phyloP scores from a whole-genome alignment of 2,113 vertebrate species.

The Bolborhynchus lineola region DNA sequence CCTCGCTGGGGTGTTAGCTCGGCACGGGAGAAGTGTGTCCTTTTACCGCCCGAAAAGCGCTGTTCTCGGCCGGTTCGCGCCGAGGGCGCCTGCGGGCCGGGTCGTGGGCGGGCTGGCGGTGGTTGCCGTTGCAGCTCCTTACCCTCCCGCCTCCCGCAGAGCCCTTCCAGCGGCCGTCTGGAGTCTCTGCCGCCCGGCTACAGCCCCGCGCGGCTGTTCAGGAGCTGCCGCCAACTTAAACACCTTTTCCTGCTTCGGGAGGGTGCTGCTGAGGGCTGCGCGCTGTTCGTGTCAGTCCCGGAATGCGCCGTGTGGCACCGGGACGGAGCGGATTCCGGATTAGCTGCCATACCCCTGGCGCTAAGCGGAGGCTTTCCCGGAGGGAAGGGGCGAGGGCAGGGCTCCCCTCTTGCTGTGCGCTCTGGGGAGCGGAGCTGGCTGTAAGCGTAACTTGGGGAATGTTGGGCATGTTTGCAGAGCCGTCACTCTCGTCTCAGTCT shows the following conservation, averaged over 20 bases:
- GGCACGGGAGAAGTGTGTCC: not conserved
- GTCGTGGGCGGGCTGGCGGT: not conserved
- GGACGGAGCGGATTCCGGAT: not conserved
- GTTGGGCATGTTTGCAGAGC: not conserved
- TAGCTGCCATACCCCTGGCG: not conserved
- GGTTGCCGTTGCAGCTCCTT: not conserved
- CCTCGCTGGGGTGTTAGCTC: not conserved
- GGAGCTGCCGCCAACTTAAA: not conserved
- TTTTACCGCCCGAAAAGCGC: not conserved
- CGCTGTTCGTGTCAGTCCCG: accelerated
- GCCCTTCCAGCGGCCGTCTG: not conserved
- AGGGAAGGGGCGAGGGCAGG: not conserved
- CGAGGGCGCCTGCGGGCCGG: not conserved
- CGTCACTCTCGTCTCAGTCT: not conserved
- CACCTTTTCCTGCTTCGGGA: not conserved
- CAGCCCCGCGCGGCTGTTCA: not conserved
- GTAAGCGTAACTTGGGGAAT: not conserved
- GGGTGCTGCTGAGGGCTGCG: not conserved
- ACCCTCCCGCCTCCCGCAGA: not conserved
- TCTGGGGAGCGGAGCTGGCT: not conserved
- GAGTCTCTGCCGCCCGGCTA: not conserved
- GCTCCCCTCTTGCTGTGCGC: not conserved
- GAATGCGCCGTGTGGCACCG: not conserved
- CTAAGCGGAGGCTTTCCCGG: not conserved
- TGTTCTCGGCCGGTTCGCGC: too few relatives aligned